phyloP scores from a whole-genome alignment of 1,140 invertebrate species.

The Listronotus bonariensis region DNA sequence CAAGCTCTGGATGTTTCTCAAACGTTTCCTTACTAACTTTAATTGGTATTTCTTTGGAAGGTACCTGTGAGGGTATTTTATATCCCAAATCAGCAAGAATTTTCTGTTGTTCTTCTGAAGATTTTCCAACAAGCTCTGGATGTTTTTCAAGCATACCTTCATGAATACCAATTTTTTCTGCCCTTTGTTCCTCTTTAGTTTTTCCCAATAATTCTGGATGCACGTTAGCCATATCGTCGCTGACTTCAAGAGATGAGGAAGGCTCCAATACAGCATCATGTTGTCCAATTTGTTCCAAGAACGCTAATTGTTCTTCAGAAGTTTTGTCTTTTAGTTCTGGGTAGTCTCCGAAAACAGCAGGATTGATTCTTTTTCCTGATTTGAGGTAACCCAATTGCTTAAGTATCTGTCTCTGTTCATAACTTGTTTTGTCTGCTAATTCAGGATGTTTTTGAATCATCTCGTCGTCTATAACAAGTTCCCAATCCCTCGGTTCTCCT shows the following conservation, averaged over 20 bases:
- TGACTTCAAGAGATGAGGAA: no score
- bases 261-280: no score
- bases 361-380: not conserved
- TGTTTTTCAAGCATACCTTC: slow-evolving; percentile 4
- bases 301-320: no score
- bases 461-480: no score
- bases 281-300: no score
- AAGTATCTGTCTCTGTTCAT: slow-evolving; percentile 5
- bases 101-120: slow-evolving; percentile 3
- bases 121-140: slow-evolving; percentile 7
- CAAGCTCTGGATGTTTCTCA: slow-evolving; percentile 12
- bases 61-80: not conserved
- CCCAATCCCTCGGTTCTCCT: no score
- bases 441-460: no score
- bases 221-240: not conserved
- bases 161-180: not conserved
- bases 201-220: not conserved
- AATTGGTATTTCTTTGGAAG: not conserved
- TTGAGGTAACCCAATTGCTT: not conserved
- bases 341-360: not conserved
- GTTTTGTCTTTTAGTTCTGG: no score
- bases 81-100: slow-evolving; percentile 10
- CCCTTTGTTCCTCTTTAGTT: not conserved
- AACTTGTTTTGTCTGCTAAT: not conserved
- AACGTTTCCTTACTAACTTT: not conserved